These are phyloP conservation scores for Semotilus atromaculatus DNA, from an alignment of 2,797 vertebrate species.

Conservation along the genomic window DNA sequence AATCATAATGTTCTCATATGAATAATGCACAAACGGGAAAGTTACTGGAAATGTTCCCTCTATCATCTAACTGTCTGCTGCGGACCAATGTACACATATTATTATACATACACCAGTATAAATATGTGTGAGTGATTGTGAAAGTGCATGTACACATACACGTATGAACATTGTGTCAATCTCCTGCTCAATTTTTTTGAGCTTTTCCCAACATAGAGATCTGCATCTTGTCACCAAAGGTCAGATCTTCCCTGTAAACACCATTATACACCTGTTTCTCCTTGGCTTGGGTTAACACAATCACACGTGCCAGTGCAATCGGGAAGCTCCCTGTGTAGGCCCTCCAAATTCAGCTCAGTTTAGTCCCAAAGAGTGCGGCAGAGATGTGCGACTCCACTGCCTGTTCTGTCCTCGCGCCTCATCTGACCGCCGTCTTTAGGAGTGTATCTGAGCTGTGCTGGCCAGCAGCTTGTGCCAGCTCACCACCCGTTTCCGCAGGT, in stretches of 20 bases:
- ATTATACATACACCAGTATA: constrained; percentile 44
- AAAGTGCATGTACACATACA: constrained; percentile 44
- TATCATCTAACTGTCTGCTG: constrained; percentile 24
- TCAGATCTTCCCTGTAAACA: constrained; percentile 69
- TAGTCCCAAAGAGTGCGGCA: constrained; percentile 40
- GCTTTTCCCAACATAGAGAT: constrained; percentile 58
- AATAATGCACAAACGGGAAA: constrained; percentile 35
- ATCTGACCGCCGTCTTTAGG: constrained; percentile 68
- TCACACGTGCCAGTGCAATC: constrained; percentile 38
- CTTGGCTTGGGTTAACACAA: constrained; percentile 54
- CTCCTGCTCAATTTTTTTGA: constrained; percentile 72
- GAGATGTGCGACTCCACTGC: constrained; percentile 35
- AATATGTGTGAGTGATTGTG: constrained; percentile 51
- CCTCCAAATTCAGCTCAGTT: constrained; percentile 44
- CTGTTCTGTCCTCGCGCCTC: constrained; percentile 7
- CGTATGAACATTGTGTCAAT: constrained; percentile 66
- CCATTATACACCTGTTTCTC: constrained; percentile 32
- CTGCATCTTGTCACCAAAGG: constrained; percentile 49
- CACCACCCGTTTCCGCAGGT: constrained; percentile 95
- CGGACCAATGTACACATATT: constrained; percentile 43
- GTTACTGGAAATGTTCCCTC: constrained; percentile 16
- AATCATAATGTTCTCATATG: constrained; percentile 44
- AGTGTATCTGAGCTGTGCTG: constrained; percentile 92
- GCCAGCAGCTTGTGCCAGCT: constrained; percentile 99
- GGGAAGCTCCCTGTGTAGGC: constrained; percentile 21